Conservation (phyloP, 2,888 invertebrate genomes). For the Epirrita christyi region DNA sequence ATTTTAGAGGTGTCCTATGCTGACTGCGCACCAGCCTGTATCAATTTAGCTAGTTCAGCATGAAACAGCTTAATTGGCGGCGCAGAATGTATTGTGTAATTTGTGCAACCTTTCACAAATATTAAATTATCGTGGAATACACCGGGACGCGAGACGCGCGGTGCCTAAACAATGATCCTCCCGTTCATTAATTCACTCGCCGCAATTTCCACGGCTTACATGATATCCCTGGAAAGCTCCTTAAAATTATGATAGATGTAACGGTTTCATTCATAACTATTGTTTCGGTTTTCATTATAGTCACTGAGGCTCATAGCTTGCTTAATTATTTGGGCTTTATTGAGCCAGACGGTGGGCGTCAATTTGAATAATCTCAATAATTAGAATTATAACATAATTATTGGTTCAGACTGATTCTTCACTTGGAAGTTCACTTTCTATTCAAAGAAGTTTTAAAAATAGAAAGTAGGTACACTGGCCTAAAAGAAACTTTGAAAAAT, state of each 20-base stretch:
- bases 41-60: constrained; percentile 35
- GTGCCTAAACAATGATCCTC: constrained; percentile 22
- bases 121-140: constrained; percentile 26
- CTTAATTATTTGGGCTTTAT: constrained; percentile 9
- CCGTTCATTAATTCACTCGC: constrained; percentile 36
- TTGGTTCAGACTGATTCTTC: too few relatives aligned
- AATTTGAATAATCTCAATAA: neutral
- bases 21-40: constrained; percentile 6
- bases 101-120: constrained; percentile 34
- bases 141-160: neutral
- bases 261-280: constrained; percentile 31
- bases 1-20: neutral
- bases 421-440: too few relatives aligned
- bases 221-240: constrained; percentile 35
- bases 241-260: constrained; percentile 40
- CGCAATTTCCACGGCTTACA: constrained; percentile 35
- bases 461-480: too few relatives aligned
- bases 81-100: constrained; percentile 27
- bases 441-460: too few relatives aligned
- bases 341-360: constrained; percentile 4
- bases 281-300: constrained; percentile 25
- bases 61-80: constrained; percentile 45
- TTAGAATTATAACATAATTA: too few relatives aligned
- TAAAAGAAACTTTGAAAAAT: too few relatives aligned
- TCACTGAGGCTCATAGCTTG: constrained; percentile 15